These are phyloP conservation scores for Canis aureus DNA, from an alignment of 2,113 vertebrate genomes.

Conservation along the genomic window DNA sequence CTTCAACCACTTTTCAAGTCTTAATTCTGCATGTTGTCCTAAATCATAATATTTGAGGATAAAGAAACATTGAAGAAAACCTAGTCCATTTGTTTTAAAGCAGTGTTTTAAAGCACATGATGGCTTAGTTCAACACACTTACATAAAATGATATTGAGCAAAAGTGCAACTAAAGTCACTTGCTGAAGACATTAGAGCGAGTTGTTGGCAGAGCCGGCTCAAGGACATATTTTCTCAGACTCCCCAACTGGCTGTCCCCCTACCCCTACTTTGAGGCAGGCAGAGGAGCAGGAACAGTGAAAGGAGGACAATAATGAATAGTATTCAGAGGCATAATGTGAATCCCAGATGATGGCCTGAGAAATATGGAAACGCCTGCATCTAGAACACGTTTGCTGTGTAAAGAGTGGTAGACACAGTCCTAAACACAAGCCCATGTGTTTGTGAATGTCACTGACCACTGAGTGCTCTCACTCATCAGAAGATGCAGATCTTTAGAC, in stretches of 20 bases:
- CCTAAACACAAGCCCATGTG: neutral
- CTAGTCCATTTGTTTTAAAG: neutral
- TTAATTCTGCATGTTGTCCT: neutral
- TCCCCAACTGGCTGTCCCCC: fast-evolving
- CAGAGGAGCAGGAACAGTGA: neutral
- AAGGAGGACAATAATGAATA: neutral
- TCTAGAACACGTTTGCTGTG: neutral
- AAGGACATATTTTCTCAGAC: neutral
- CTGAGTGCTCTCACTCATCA: neutral
- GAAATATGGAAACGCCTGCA: neutral
- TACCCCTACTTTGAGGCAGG: neutral
- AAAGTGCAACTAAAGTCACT: neutral
- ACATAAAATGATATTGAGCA: neutral
- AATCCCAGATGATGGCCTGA: neutral
- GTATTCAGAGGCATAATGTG: neutral
- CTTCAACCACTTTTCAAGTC: neutral
- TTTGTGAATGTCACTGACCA: neutral
- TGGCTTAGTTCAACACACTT: neutral
- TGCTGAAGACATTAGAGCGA: neutral
- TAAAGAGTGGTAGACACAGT: neutral
- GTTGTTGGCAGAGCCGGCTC: neutral
- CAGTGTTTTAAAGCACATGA: neutral
- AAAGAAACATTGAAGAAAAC: neutral
- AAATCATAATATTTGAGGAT: neutral
- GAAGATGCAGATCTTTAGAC: neutral